These are phyloP conservation scores for Orientallactaga sibirica DNA, from an alignment of 2,797 vertebrate genomes.

Conservation along the genomic window DNA sequence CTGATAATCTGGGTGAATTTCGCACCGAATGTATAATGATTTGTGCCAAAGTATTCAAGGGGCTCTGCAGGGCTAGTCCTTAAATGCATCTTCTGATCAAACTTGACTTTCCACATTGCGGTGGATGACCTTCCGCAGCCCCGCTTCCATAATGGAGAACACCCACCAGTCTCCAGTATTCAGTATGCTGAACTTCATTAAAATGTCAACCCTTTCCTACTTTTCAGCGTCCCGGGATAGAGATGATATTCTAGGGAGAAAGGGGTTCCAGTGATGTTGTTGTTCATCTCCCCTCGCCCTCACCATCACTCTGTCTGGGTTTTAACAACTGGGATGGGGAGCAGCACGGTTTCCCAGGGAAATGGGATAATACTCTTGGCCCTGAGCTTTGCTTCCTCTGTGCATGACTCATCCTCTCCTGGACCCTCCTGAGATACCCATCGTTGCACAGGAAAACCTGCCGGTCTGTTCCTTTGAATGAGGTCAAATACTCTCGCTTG, in stretches of 20 bases:
- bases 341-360: background rate
- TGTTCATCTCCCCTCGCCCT: background rate
- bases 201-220: background rate
- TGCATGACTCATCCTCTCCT: background rate
- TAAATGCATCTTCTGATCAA: background rate
- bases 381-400: background rate
- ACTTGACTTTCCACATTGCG: background rate
- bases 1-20: background rate
- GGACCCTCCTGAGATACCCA: too few relatives aligned
- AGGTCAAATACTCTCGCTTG: background rate
- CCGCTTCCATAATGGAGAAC: background rate
- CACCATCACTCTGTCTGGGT: background rate
- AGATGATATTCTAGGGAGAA: background rate
- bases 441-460: background rate
- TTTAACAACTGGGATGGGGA: background rate
- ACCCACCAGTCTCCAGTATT: background rate
- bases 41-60: background rate
- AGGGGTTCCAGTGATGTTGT: rapidly evolving
- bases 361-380: background rate
- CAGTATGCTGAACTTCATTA: background rate
- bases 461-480: background rate
- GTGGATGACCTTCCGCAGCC: too few relatives aligned
- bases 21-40: background rate
- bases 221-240: background rate
- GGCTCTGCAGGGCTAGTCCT: background rate